A percentile compares a stretch with the other conserved stretches of the same genome.
phyloP scores from a whole-genome alignment of 2,797 vertebrate genomes.

The Heteromormyrus szaboi region DNA sequence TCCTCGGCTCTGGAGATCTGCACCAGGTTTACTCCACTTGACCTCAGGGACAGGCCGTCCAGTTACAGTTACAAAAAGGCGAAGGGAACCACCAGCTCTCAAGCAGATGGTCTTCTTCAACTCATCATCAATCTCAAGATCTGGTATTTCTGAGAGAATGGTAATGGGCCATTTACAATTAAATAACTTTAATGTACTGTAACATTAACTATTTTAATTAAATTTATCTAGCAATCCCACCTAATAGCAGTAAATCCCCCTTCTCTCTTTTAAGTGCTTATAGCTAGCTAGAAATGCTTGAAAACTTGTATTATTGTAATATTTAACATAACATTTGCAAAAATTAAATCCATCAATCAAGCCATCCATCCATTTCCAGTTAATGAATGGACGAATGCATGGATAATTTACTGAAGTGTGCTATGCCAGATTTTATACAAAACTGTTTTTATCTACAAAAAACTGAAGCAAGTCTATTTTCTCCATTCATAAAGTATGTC shows the following conservation, averaged over 20 bases:
- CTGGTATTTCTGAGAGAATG: conserved; percentile 79
- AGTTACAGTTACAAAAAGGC: conserved; percentile 77
- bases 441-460: neutral
- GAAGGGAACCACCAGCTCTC: conserved; percentile 83
- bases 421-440: neutral
- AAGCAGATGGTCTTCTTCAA: conserved; percentile 91
- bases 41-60: conserved; percentile 83
- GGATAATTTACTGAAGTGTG: neutral
- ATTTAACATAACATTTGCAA: neutral
- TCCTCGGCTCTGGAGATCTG: conserved; percentile 82
- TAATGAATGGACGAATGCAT: neutral
- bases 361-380: neutral
- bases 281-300: neutral
- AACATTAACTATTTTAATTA: neutral
- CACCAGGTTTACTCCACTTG: conserved; percentile 85
- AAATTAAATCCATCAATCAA: neutral
- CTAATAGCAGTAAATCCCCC: neutral
- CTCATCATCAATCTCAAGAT: conserved; percentile 92
- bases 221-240: neutral
- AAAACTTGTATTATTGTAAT: neutral
- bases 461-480: neutral
- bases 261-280: neutral
- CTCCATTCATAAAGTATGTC: neutral
- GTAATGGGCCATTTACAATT: neutral
- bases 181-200: neutral